These are phyloP conservation scores for Andrena marginata DNA, from an alignment of 2,888 invertebrate genomes.

Conservation along the genomic window DNA sequence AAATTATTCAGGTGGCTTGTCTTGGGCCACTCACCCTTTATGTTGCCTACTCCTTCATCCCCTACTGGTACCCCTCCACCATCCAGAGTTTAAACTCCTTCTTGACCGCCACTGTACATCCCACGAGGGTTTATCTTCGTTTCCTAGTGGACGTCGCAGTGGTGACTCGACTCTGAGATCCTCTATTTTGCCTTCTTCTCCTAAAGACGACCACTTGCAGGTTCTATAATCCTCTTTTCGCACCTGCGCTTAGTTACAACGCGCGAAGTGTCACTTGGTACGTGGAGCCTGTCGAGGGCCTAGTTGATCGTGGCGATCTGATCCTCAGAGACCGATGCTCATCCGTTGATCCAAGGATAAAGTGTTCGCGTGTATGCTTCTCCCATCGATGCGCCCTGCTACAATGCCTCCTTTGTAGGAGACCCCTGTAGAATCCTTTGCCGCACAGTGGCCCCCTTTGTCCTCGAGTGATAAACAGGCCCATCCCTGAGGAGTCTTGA, in stretches of 20 bases:
- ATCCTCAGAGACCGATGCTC: slow-evolving; percentile 42
- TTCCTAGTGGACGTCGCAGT: too few species aligned
- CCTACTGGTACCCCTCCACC: too few species aligned
- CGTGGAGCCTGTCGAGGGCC: not conserved
- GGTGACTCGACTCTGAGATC: too few species aligned
- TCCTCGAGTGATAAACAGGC: slow-evolving; percentile 60
- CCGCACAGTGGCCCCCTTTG: slow-evolving; percentile 59
- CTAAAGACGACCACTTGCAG: too few species aligned
- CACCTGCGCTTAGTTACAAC: slow-evolving; percentile 31
- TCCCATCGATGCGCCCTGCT: slow-evolving; percentile 56
- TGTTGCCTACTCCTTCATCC: too few species aligned
- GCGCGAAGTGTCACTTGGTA: slow-evolving; percentile 15
- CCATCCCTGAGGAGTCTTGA: slow-evolving; percentile 34
- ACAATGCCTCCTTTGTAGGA: slow-evolving; percentile 62
- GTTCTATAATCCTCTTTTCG: not conserved
- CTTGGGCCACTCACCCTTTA: too few species aligned
- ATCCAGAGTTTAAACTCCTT: too few species aligned
- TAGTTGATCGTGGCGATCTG: slow-evolving; percentile 39
- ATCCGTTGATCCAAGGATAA: slow-evolving; percentile 30
- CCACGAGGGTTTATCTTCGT: too few species aligned
- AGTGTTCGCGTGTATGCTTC: slow-evolving; percentile 34
- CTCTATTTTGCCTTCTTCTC: too few species aligned
- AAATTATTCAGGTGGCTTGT: too few species aligned
- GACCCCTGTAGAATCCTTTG: not conserved
- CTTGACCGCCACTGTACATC: too few species aligned